These are phyloP conservation scores for Aethina tumida DNA, from an alignment of 1,140 invertebrate genomes.

Conservation along the genomic window DNA sequence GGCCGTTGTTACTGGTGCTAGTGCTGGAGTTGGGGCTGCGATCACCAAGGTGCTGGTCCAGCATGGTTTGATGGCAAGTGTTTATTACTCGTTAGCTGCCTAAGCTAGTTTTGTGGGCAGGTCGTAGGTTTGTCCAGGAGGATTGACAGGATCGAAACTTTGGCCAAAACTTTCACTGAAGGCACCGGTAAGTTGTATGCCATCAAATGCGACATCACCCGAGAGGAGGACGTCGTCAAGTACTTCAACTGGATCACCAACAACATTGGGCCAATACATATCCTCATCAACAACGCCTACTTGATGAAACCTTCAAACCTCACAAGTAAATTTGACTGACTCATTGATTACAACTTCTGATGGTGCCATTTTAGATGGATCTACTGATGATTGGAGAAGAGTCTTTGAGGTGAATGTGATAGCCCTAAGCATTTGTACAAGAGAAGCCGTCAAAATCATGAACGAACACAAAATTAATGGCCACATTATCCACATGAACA, in stretches of 20 bases:
- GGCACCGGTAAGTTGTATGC: constrained; percentile 30
- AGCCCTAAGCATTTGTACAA: constrained; percentile 42
- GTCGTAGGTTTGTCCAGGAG: constrained; percentile 63
- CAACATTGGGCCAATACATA: constrained; percentile 47
- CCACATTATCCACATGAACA: constrained; percentile 23
- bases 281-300: constrained; percentile 58
- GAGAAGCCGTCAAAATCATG: constrained; percentile 40
- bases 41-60: constrained; percentile 33
- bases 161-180: constrained; percentile 9
- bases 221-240: constrained; percentile 47
- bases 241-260: constrained; percentile 49
- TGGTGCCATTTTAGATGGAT: constrained; percentile 10
- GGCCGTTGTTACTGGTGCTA: constrained; percentile 45
- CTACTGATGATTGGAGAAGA: constrained; percentile 12
- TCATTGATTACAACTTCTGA: neutral
- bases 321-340: constrained; percentile 1
- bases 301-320: constrained; percentile 6
- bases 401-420: constrained; percentile 27
- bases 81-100: too few relatives aligned
- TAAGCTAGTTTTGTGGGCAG: constrained; percentile 11
- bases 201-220: constrained; percentile 51
- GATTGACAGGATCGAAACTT: constrained; percentile 43
- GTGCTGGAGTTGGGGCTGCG: constrained; percentile 40
- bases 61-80: constrained; percentile 26
- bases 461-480: constrained; percentile 14